Evolutionary conservation across 1,140 invertebrate species (phyloP).

Genomic region (Drosophila lacteicornis): DNA sequence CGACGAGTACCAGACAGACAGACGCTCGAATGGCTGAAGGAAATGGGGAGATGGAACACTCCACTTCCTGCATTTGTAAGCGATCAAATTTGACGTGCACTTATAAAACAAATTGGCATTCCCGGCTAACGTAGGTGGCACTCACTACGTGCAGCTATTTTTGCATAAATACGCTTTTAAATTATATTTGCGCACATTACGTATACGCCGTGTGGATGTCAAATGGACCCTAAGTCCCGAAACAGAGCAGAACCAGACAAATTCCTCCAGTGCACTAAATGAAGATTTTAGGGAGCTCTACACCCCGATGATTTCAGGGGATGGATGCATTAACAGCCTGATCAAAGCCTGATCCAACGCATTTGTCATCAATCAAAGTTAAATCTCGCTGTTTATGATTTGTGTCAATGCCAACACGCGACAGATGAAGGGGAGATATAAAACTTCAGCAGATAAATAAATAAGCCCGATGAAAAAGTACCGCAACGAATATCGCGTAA

Average conservation of each 20-base stretch:
- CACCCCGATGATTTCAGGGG: slow-evolving; percentile 10
- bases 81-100: slow-evolving; percentile 78
- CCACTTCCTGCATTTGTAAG: slow-evolving; percentile 60
- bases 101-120: slow-evolving; percentile 69
- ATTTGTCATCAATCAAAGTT: slow-evolving; percentile 65
- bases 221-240: background rate
- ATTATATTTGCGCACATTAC: slow-evolving; percentile 68
- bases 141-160: slow-evolving; percentile 62
- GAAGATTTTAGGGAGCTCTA: slow-evolving; percentile 30
- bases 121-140: slow-evolving; percentile 26
- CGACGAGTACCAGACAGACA: slow-evolving; percentile 4
- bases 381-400: slow-evolving; percentile 54
- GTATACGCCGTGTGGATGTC: slow-evolving; percentile 35
- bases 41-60: slow-evolving; percentile 29
- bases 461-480: slow-evolving; percentile 51
- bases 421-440: slow-evolving; percentile 19
- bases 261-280: slow-evolving; percentile 62
- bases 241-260: slow-evolving; percentile 22
- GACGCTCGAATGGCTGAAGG: slow-evolving; percentile 20
- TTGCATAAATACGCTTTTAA: slow-evolving; percentile 63
- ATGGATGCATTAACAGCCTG: slow-evolving; percentile 46
- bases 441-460: slow-evolving; percentile 53
- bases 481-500: slow-evolving; percentile 64
- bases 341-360: slow-evolving; percentile 37
- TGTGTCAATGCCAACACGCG: slow-evolving; percentile 42